A percentile compares a stretch with the other conserved stretches of the same genome.
Conservation (phyloP, 1,140 invertebrate species). For the Eumeta japonica region DNA sequence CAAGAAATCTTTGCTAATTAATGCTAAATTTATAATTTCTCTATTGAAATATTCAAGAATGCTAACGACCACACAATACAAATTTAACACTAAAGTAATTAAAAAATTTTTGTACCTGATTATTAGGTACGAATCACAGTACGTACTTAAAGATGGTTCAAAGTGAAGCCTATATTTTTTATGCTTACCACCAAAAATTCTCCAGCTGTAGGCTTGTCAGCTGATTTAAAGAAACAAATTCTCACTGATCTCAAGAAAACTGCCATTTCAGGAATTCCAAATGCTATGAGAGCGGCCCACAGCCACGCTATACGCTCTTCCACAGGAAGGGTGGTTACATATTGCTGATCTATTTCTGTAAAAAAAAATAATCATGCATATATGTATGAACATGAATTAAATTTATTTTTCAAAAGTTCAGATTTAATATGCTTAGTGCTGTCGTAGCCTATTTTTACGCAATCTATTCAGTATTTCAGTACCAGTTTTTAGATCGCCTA, state of each 20-base stretch:
- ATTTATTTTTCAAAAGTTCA: background rate
- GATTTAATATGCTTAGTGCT: background rate
- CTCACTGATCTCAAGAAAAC: slow-evolving; percentile 77
- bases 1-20: too few relatives aligned
- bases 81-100: too few relatives aligned
- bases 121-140: too few relatives aligned
- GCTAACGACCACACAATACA: too few relatives aligned
- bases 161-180: background rate
- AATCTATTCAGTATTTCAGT: too few relatives aligned
- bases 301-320: slow-evolving; percentile 86
- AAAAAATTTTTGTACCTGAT: too few relatives aligned
- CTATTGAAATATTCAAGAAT: too few relatives aligned
- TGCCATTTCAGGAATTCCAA: slow-evolving; percentile 81
- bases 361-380: slow-evolving; percentile 5
- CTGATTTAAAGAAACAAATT: slow-evolving; percentile 88
- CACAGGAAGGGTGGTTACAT: slow-evolving; percentile 69
- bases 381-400: background rate
- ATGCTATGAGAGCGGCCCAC: slow-evolving; percentile 84
- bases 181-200: slow-evolving; percentile 61
- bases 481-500: too few relatives aligned
- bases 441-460: too few relatives aligned
- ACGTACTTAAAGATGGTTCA: background rate
- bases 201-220: slow-evolving; percentile 59
- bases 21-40: too few relatives aligned
- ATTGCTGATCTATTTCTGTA: slow-evolving; percentile 78